These are phyloP conservation scores for Fringilla coelebs DNA, from an alignment of 2,797 vertebrate species.

Conservation along the genomic window DNA sequence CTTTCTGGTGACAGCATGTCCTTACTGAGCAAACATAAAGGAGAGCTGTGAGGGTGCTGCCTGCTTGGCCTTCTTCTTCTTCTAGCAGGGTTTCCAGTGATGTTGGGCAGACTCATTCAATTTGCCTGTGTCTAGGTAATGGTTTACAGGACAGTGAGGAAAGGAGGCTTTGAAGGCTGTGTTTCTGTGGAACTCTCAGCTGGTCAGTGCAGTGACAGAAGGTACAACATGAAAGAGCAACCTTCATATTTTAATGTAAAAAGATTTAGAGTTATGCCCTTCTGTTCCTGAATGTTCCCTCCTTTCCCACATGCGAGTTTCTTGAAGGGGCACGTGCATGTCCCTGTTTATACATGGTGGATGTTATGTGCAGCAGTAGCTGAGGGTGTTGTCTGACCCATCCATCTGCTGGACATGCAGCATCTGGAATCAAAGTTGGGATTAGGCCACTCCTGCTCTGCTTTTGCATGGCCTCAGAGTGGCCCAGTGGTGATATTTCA, in stretches of 20 bases:
- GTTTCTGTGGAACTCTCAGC: neutral
- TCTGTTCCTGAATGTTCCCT: neutral
- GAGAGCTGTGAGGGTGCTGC: neutral
- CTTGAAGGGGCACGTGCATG: neutral
- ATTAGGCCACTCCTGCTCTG: neutral
- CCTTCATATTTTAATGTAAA: neutral
- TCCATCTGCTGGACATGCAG: neutral
- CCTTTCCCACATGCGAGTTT: neutral
- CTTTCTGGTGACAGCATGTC: neutral
- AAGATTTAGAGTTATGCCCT: neutral
- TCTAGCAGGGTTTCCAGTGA: neutral
- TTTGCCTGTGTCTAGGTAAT: neutral
- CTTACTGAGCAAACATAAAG: neutral
- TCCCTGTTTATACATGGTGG: neutral
- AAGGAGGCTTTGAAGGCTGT: neutral
- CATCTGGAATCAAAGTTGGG: neutral
- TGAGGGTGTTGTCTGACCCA: neutral
- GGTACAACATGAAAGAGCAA: neutral
- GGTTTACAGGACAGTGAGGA: neutral
- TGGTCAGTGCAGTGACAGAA: neutral
- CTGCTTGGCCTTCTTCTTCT: neutral
- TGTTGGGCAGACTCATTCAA: neutral
- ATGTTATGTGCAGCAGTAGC: neutral
- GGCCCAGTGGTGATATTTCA: neutral
- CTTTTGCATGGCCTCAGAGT: neutral